phyloP scores from a whole-genome alignment of 2,113 vertebrate species.

The Petrocephalus microphthalmus region DNA sequence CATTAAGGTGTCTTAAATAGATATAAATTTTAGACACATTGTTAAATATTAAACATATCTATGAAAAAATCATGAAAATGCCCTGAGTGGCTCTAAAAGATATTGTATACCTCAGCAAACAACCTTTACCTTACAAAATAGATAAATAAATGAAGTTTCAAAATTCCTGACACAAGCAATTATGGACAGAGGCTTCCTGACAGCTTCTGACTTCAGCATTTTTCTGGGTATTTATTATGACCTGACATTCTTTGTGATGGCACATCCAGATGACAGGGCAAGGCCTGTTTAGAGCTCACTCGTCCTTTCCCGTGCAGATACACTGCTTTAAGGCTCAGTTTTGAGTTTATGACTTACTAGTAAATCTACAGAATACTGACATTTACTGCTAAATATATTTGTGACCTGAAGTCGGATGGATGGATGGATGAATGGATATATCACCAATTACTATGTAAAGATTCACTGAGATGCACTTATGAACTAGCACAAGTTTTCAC shows the following conservation, averaged over 20 bases:
- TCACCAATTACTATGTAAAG: not conserved
- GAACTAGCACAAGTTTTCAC: not conserved
- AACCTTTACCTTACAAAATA: slow-evolving; percentile 18
- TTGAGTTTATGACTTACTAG: not conserved
- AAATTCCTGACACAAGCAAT: slow-evolving; percentile 24
- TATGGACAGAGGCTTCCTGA: slow-evolving; percentile 2
- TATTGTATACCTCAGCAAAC: slow-evolving; percentile 24
- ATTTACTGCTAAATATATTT: not conserved
- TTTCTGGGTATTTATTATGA: slow-evolving; percentile 14
- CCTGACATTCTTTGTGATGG: slow-evolving; percentile 11
- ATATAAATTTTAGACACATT: slow-evolving; percentile 16
- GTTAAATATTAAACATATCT: slow-evolving; percentile 24
- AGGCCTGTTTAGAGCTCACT: not conserved
- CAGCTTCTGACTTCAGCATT: slow-evolving; percentile 11
- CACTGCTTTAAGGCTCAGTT: not conserved
- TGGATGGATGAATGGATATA: not conserved
- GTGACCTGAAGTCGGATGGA: not conserved
- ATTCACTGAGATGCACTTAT: not conserved
- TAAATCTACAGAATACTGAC: not conserved
- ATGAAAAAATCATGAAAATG: slow-evolving; percentile 22
- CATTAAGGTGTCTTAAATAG: slow-evolving; percentile 26
- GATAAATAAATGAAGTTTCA: slow-evolving; percentile 21
- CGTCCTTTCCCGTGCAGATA: not conserved
- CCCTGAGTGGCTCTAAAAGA: slow-evolving; percentile 19
- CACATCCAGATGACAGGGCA: not conserved